These are phyloP conservation scores for Antheraea mylitta DNA, from an alignment of 1,140 invertebrate species.

Conservation along the genomic window DNA sequence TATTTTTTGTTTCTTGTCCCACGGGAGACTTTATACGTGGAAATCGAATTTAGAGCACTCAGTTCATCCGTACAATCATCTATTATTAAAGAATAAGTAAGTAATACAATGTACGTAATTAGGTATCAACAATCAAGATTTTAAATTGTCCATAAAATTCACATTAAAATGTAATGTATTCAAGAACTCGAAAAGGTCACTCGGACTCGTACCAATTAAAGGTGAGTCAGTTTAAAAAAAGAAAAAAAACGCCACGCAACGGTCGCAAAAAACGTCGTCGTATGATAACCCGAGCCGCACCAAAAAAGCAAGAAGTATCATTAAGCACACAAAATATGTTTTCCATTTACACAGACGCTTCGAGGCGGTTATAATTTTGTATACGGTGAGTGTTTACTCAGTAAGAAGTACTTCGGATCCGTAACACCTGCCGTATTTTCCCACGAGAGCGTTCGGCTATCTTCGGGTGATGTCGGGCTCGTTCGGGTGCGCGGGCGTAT, in stretches of 20 bases:
- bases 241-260: slow-evolving; percentile 45
- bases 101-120: neutral
- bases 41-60: no score
- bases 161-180: slow-evolving; percentile 11
- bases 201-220: slow-evolving; percentile 55
- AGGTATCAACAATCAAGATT: slow-evolving; percentile 8
- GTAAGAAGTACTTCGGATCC: slow-evolving; percentile 68
- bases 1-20: no score
- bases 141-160: slow-evolving; percentile 11
- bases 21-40: no score
- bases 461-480: slow-evolving; percentile 53
- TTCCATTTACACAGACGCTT: slow-evolving; percentile 73
- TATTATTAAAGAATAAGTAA: neutral
- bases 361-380: slow-evolving; percentile 76
- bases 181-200: slow-evolving; percentile 36
- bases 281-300: slow-evolving; percentile 57
- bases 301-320: slow-evolving; percentile 76
- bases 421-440: slow-evolving; percentile 75
- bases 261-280: slow-evolving; percentile 59
- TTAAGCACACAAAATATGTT: slow-evolving; percentile 78
- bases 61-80: neutral
- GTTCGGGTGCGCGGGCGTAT: slow-evolving; percentile 46
- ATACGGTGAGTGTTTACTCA: slow-evolving; percentile 74
- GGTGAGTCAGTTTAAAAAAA: slow-evolving; percentile 57
- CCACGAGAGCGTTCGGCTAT: slow-evolving; percentile 60